Evolutionary conservation across 2,888 invertebrate genomes (phyloP), one percentile per base, ranked within the genome.

Genomic region (Chouioia cunea): DNA sequence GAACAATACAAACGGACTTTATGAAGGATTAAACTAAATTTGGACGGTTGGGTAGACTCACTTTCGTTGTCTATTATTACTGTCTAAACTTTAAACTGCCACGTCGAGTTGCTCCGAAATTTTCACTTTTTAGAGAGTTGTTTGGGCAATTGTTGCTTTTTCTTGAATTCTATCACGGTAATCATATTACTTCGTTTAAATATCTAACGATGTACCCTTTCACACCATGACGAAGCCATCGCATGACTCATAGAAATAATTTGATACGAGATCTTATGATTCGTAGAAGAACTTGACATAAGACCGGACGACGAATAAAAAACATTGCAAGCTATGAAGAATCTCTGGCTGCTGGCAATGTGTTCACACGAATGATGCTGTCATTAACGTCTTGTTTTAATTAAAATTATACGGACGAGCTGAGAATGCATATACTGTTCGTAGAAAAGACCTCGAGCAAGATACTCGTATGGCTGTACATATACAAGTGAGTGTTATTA

Each of bases 361-460:
- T 15, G 16, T 16, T 15, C 48, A 2, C 12, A n/a, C 15, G 20
- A 65, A 48, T 43, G 54, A 50, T 48, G n/a, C 59, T 22, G 65
- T 60, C 59, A 60, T 64, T 59, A 70, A 44, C 60, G 65, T 65
- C 54, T 65, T 56, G 65, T 48, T 56, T 65, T 71, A 66, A 71
- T 66, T 71, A 70, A 65, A 70, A 46, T 58, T 18, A n/a, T n/a
- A 27, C 70, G 36, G 43, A 18, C 23, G 18, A 36, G 43, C 16
- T 10, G 23, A 65, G 16, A n/a, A 60, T 27, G 52, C 56, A 23
- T 15, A 36, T n/a, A 27, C 20, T 36, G 20, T 65, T 70, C 50
- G 53, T 8, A 15, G 58, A 64, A 64, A 53, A 8, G 36, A 20
- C 14, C 27, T 54, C 6, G 54, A 54, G 54, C 15, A 10, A 15